Percentiles rank a stretch among this genome's conserved stretches.
phyloP scores from a whole-genome alignment of 2,113 vertebrate species.

The Halcyon senegalensis region DNA sequence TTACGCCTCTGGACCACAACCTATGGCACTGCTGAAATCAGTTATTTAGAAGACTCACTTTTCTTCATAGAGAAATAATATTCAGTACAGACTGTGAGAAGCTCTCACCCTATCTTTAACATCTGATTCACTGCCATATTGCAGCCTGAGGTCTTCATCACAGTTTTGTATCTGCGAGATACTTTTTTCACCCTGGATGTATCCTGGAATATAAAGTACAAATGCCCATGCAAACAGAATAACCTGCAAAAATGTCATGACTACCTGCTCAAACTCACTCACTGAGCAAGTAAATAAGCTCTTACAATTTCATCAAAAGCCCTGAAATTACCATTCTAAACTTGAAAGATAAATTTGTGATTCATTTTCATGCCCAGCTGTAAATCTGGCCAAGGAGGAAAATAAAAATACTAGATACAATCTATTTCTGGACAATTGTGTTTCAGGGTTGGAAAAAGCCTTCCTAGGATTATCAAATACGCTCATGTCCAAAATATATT shows the following conservation, averaged over 20 bases:
- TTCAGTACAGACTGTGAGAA: neutral
- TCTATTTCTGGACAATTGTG: neutral
- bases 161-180: neutral
- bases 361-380: neutral
- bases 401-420: neutral
- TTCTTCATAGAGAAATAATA: neutral
- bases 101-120: neutral
- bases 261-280: neutral
- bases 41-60: neutral
- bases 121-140: neutral
- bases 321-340: neutral
- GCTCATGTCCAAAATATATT: rapidly evolving
- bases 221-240: neutral
- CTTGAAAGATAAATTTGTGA: neutral
- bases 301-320: neutral
- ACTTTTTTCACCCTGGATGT: neutral
- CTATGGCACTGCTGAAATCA: neutral
- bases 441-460: neutral
- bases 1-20: neutral
- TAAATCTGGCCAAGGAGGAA: neutral
- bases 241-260: neutral
- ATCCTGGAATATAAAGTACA: neutral
- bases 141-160: neutral
- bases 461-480: neutral
- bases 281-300: neutral